These are phyloP conservation scores for Cheilosia impressa DNA, from an alignment of 2,888 invertebrate species.

Conservation along the genomic window DNA sequence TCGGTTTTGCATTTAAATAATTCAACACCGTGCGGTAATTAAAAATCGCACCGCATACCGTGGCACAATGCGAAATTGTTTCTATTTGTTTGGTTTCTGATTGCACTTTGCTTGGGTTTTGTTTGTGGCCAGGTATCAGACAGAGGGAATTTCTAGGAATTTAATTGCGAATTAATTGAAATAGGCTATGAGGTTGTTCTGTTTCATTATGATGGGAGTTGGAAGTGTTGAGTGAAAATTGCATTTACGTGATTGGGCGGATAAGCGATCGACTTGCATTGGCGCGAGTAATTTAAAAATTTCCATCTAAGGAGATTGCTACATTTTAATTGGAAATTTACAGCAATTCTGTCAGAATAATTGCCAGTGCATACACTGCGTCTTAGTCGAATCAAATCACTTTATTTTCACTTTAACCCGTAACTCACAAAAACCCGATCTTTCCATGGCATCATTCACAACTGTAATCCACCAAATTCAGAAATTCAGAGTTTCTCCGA, in stretches of 20 bases:
- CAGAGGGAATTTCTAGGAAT: slow-evolving; percentile 45
- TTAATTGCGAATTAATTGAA: slow-evolving; percentile 38
- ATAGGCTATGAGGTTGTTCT: too few species aligned
- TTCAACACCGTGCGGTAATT: slow-evolving; percentile 71
- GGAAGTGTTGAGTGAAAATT: slow-evolving; percentile 1
- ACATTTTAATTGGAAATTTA: too few species aligned
- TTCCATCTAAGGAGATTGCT: too few species aligned
- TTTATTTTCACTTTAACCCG: too few species aligned
- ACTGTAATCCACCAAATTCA: too few species aligned
- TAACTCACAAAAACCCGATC: too few species aligned
- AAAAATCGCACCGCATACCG: slow-evolving; percentile 68
- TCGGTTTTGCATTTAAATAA: slow-evolving; percentile 66
- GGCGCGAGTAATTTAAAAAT: neutral
- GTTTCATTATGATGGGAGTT: too few species aligned
- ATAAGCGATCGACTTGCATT: neutral
- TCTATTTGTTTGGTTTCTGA: slow-evolving; percentile 4
- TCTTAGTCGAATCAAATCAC: too few species aligned
- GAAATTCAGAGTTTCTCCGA: too few species aligned
- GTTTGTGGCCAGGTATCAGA: neutral
- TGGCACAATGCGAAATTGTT: slow-evolving; percentile 59
- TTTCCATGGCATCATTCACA: too few species aligned
- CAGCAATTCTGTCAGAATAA: too few species aligned
- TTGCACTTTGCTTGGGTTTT: slow-evolving; percentile 6
- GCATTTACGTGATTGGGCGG: neutral
- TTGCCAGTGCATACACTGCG: too few species aligned